A percentile compares a stretch with the other conserved stretches of the same genome.
These are phyloP conservation scores for Rhinichthys klamathensis DNA, from an alignment of 2,113 vertebrate genomes.

Conservation along the genomic window DNA sequence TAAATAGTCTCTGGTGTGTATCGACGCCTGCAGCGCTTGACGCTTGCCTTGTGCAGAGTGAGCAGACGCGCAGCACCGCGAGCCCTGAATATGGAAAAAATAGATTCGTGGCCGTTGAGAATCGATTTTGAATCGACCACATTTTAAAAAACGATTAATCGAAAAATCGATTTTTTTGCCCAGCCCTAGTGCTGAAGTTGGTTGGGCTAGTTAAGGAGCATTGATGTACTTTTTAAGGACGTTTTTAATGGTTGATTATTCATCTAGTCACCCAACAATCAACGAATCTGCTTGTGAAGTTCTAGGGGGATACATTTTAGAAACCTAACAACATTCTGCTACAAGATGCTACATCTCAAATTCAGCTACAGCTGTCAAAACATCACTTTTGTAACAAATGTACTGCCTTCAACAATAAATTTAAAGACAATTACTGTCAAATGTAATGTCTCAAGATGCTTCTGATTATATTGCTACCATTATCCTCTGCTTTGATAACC, in stretches of 20 bases:
- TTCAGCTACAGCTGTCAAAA: neutral
- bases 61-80: too few species aligned
- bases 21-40: too few species aligned
- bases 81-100: too few species aligned
- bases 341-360: neutral
- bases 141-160: too few species aligned
- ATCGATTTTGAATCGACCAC: too few species aligned
- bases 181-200: neutral
- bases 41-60: too few species aligned
- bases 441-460: neutral
- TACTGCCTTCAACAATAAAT: neutral
- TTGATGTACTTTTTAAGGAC: neutral
- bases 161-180: too few species aligned
- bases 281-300: neutral
- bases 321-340: neutral
- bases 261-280: neutral
- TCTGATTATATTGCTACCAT: neutral
- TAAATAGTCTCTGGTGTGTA: too few species aligned
- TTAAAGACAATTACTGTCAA: slow-evolving; percentile 10
- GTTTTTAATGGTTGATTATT: neutral
- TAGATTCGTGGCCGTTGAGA: too few species aligned
- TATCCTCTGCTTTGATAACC: neutral
- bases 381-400: neutral
- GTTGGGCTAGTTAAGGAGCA: neutral
- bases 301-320: neutral